A percentile compares a stretch with the other conserved stretches of the same genome.
These are phyloP conservation scores for Elaphurus davidianus DNA, from an alignment of 2,113 vertebrate genomes.

Conservation along the genomic window DNA sequence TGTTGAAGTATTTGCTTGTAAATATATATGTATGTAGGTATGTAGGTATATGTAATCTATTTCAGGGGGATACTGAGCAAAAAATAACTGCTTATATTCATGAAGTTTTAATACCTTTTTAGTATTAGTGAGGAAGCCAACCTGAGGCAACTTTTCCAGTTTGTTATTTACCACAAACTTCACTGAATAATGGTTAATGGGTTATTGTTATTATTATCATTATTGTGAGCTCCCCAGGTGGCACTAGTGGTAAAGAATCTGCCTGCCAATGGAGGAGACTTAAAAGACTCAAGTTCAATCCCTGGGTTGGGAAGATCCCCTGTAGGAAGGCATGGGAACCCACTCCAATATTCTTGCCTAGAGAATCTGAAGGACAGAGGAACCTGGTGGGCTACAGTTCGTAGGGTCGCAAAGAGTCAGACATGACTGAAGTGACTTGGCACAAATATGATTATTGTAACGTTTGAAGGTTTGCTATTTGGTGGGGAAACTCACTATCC, in stretches of 20 bases:
- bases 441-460: neutral
- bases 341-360: neutral
- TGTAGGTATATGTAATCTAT: neutral
- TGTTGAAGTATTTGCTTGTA: neutral
- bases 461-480: conserved; percentile 30
- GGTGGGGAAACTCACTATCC: neutral
- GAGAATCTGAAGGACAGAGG: neutral
- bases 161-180: neutral
- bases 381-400: neutral
- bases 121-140: neutral
- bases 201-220: neutral
- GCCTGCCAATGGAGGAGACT: neutral
- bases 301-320: neutral
- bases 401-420: neutral
- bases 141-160: neutral
- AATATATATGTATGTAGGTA: neutral
- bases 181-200: neutral
- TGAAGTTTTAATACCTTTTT: neutral
- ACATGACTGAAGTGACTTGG: neutral
- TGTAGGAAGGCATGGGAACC: neutral
- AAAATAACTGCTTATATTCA: neutral
- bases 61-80: neutral
- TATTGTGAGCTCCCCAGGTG: neutral
- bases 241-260: neutral
- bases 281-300: neutral